Evolutionary conservation across 2,113 vertebrate genomes (phyloP).

Genomic region (Xenopus laevis): DNA sequence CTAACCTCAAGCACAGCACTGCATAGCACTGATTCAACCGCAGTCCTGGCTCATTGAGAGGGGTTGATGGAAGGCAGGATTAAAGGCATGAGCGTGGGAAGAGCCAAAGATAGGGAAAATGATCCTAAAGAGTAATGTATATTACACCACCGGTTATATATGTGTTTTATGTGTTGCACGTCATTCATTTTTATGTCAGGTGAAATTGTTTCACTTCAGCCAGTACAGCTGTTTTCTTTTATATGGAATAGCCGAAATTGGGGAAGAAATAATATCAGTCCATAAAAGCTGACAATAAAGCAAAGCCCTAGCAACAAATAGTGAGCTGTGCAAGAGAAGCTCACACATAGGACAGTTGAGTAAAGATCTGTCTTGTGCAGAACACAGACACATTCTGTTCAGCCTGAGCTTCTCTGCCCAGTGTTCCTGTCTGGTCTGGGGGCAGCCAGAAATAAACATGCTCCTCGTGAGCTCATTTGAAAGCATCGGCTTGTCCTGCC

Average conservation of each 20-base stretch:
- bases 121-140: neutral
- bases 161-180: neutral
- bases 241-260: neutral
- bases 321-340: neutral
- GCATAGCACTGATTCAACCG: neutral
- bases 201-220: neutral
- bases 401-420: slow-evolving; percentile 25
- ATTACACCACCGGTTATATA: neutral
- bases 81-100: neutral
- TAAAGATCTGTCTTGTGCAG: slow-evolving; percentile 32
- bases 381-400: slow-evolving; percentile 46
- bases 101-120: neutral
- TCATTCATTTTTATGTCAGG: neutral
- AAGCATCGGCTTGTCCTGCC: slow-evolving; percentile 21
- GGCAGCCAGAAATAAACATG: slow-evolving; percentile 36
- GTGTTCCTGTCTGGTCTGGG: slow-evolving; percentile 38
- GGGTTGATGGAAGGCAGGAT: neutral
- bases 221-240: neutral
- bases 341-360: slow-evolving; percentile 40
- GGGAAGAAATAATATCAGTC: neutral
- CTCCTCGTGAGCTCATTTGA: slow-evolving; percentile 33
- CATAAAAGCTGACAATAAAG: slow-evolving; percentile 29
- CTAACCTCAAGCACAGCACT: neutral
- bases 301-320: slow-evolving; percentile 18
- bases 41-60: neutral